A percentile compares a stretch with the other conserved stretches of the same genome.
Evolutionary conservation across 2,797 vertebrate species (phyloP).

Genomic region (Notamacropus eugenii): DNA sequence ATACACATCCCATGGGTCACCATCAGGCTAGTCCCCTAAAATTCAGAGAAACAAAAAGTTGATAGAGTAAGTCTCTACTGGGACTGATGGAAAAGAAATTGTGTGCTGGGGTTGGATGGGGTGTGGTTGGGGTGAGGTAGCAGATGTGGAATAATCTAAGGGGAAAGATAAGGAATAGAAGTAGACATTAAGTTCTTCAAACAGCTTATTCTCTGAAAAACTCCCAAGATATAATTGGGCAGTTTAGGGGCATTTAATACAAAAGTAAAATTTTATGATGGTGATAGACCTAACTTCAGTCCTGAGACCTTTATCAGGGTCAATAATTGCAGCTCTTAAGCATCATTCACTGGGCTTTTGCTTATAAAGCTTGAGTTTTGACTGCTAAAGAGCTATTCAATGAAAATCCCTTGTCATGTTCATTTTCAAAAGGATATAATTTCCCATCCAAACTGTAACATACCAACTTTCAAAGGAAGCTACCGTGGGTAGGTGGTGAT

Average conservation of each 20-base stretch:
- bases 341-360: constrained; percentile 46
- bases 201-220: neutral
- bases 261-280: neutral
- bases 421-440: constrained; percentile 82
- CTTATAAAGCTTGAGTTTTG: constrained; percentile 61
- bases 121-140: neutral
- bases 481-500: constrained; percentile 75
- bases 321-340: constrained; percentile 37
- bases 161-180: neutral
- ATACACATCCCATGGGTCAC: neutral
- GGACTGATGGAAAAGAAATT: neutral
- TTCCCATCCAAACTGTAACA: constrained; percentile 75
- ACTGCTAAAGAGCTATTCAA: constrained; percentile 71
- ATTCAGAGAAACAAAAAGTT: neutral
- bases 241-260: neutral
- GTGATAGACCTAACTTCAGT: neutral
- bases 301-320: constrained; percentile 65
- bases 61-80: neutral
- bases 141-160: neutral
- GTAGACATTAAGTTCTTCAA: neutral
- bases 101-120: neutral
- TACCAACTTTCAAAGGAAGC: constrained; percentile 80
- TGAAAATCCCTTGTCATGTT: constrained; percentile 75
- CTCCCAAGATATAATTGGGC: neutral
- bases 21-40: neutral